Percentiles rank a stretch among this genome's conserved stretches.
Evolutionary conservation across 2,888 invertebrate species (phyloP).

Genomic region (Erpobdella octoculata): DNA sequence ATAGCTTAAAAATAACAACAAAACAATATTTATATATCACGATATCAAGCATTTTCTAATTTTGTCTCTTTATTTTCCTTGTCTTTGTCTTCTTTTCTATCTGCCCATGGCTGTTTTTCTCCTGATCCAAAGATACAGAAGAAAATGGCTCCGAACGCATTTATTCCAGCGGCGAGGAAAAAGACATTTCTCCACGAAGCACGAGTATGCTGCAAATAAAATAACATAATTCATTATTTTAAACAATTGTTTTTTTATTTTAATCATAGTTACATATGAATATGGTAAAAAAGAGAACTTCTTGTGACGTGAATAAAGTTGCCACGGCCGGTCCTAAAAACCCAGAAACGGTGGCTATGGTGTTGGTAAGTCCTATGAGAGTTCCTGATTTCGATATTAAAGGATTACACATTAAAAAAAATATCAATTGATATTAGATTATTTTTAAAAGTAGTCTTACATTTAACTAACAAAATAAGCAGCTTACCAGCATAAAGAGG

Average conservation of each 20-base stretch:
- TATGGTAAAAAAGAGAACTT: background rate
- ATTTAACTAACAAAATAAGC: no score
- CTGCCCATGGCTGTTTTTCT: slow-evolving; percentile 39
- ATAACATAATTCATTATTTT: no score
- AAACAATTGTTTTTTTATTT: no score
- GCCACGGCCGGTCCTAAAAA: slow-evolving; percentile 48
- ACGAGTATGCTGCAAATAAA: slow-evolving; percentile 23
- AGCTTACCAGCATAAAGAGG: slow-evolving; percentile 45
- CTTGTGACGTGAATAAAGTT: slow-evolving; percentile 42
- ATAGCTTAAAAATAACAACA: no score
- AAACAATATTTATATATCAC: no score
- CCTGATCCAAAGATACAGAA: slow-evolving; percentile 34
- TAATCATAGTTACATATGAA: no score
- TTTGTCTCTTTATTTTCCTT: slow-evolving; percentile 2
- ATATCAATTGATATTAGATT: no score
- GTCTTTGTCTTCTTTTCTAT: slow-evolving; percentile 1
- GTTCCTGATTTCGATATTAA: no score
- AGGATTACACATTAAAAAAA: no score
- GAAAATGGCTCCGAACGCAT: slow-evolving; percentile 34
- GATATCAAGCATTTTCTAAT: no score
- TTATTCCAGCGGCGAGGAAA: slow-evolving; percentile 35
- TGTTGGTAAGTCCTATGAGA: slow-evolving; percentile 38
- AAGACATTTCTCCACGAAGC: slow-evolving; percentile 36
- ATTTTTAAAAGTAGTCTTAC: no score
- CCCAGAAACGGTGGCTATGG: slow-evolving; percentile 66